Base-by-base conservation (phyloP, 2,888 invertebrate species). In the Coleophora deauratella region DNA sequence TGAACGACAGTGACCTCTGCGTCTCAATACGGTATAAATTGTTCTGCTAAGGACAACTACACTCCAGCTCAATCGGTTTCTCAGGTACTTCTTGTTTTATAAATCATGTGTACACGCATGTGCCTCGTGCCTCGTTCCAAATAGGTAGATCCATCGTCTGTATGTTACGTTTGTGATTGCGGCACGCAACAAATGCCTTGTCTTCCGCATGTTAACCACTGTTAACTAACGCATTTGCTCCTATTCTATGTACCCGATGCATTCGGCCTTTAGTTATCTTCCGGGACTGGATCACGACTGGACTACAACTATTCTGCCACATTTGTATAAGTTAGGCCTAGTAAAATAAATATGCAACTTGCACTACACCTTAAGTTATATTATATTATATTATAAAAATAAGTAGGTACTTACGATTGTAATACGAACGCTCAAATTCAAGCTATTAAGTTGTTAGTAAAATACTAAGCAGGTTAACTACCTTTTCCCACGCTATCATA, bases 181-280 rank as follows among this genome's bases (percentile, higher is more conserved):
- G 31, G n/a, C 31, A 31, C 31, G 54, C 47, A 58, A 54, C 61
- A 57, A 58, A 59, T 61, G 57, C 54, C 52, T 47, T 50, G 52
- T 49, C 72, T 78, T 78, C 78, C 78, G 76, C 66, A 50, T 75
- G 60, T 64, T 62, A 58, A 47, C 57, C 10, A 31, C n/a, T n/a
- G n/a, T n/a, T n/a, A n/a, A n/a, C n/a, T n/a, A n/a, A n/a, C n/a
- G 9, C 31, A 11, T 31, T 52, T 58, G 21, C 21, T 21, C 21
- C 21, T 21, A 21, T 21, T 21, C 6, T 4, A 21, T 21, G 21
- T 21, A 21, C 21, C n/a, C 3, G 21, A 51, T 41, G 21, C 21
- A 21, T 21, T 12, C 7, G n/a, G 13, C 7, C 8, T n/a, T n/a
- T n/a, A n/a, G n/a, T 8, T 2, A 40, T 42, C 43, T 48, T 45